phyloP scores from a whole-genome alignment of 2,888 invertebrate genomes.

The Stegophylla sp. region DNA sequence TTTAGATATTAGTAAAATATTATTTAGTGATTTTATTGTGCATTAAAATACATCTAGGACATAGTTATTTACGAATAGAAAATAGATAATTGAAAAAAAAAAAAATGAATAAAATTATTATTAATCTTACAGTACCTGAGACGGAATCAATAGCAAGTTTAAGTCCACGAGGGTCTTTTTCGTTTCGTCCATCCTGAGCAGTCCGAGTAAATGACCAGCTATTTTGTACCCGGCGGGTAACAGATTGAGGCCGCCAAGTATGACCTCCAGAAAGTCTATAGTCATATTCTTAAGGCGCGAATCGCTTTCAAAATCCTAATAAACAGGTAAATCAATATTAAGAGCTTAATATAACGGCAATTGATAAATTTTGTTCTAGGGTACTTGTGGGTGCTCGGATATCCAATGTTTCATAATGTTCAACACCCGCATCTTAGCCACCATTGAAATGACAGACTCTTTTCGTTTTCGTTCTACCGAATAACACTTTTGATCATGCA shows the following conservation, averaged over 20 bases:
- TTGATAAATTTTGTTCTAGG: not conserved
- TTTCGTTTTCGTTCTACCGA: conserved; percentile 66
- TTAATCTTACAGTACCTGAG: conserved; percentile 69
- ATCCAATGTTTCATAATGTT: conserved; percentile 92
- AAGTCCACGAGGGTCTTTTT: conserved; percentile 74
- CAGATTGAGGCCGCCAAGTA: conserved; percentile 81
- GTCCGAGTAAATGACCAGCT: conserved; percentile 79
- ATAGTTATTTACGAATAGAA: too few species aligned
- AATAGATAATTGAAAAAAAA: too few species aligned
- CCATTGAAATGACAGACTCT: conserved; percentile 84
- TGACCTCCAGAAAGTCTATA: conserved; percentile 86
- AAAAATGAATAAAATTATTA: too few species aligned
- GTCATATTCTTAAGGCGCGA: conserved; percentile 77
- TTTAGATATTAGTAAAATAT: too few species aligned
- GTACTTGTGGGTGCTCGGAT: conserved; percentile 83
- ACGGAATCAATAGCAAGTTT: conserved; percentile 73
- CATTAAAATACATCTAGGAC: too few species aligned
- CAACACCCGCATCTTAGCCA: conserved; percentile 91
- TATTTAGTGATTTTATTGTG: too few species aligned
- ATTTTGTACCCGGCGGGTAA: conserved; percentile 89
- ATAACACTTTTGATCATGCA: conserved; percentile 63
- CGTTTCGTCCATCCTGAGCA: conserved; percentile 78
- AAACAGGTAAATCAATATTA: conserved; percentile 46
- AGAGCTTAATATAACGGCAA: not conserved
- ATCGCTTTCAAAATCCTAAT: conserved; percentile 80